phyloP scores from a whole-genome alignment of 2,797 vertebrate genomes.

The Arvicola amphibius region DNA sequence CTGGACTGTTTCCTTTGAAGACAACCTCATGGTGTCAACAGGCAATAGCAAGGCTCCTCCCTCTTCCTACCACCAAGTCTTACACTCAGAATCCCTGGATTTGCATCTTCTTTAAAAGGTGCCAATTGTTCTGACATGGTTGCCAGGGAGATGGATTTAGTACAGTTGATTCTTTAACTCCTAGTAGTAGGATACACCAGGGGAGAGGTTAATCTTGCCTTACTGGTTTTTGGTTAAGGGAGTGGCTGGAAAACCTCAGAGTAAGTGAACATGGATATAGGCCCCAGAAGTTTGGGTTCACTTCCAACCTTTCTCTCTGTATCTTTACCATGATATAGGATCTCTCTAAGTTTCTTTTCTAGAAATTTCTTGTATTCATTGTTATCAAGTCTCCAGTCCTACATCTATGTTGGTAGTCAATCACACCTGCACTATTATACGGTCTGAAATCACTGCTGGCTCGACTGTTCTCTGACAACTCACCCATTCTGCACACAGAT shows the following conservation, averaged over 20 bases:
- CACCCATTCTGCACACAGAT: not conserved
- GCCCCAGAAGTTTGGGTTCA: not conserved
- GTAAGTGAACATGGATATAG: not conserved
- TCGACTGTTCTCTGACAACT: not conserved
- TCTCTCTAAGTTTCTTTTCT: not conserved
- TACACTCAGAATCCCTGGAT: not conserved
- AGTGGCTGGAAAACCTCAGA: not conserved
- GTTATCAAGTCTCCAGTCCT: not conserved
- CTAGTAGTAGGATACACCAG: not conserved
- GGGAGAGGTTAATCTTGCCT: not conserved
- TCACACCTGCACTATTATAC: not conserved
- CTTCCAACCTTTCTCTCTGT: not conserved
- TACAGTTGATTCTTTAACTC: not conserved
- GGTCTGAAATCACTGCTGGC: not conserved
- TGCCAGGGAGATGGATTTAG: not conserved
- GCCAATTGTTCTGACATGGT: not conserved
- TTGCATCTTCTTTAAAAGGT: not conserved
- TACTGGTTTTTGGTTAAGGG: slow-evolving; percentile 45
- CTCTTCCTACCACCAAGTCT: not conserved
- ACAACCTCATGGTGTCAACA: not conserved
- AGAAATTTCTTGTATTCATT: not conserved
- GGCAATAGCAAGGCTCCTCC: not conserved
- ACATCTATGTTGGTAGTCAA: not conserved
- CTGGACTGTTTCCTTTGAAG: not conserved
- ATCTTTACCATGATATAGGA: not conserved